Conservation (phyloP, 2,797 vertebrate species). For the Apogon hyalosoma region DNA sequence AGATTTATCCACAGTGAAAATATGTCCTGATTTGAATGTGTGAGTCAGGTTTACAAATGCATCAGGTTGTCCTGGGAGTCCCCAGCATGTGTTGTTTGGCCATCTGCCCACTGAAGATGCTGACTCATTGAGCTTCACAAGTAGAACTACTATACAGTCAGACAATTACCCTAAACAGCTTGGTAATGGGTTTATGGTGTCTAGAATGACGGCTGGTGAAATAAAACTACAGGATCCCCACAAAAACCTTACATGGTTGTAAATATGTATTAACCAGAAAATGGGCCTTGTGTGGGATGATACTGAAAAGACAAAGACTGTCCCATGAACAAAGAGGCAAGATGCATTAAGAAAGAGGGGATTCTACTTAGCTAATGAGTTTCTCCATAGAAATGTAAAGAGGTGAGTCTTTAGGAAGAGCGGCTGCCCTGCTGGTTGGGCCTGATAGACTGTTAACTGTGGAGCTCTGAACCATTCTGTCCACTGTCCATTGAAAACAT, state of each 20-base stretch:
- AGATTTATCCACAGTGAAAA: no score
- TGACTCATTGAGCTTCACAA: slow-evolving; percentile 78
- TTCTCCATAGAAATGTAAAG: slow-evolving; percentile 89
- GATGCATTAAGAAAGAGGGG: slow-evolving; percentile 88
- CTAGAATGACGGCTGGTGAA: slow-evolving; percentile 85
- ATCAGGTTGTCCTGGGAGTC: slow-evolving; percentile 72
- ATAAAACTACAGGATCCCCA: slow-evolving; percentile 93
- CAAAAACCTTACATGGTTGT: slow-evolving; percentile 90
- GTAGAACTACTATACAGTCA: slow-evolving; percentile 79
- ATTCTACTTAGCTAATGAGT: slow-evolving; percentile 93
- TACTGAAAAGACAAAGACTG: slow-evolving; percentile 89
- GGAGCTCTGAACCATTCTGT: slow-evolving; percentile 70
- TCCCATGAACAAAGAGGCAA: slow-evolving; percentile 85
- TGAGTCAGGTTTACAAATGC: slow-evolving; percentile 60
- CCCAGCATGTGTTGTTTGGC: slow-evolving; percentile 77
- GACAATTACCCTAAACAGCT: slow-evolving; percentile 87
- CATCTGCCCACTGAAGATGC: slow-evolving; percentile 84
- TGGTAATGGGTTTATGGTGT: slow-evolving; percentile 93
- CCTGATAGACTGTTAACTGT: slow-evolving; percentile 82
- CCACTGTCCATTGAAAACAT: slow-evolving; percentile 81
- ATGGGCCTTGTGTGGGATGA: slow-evolving; percentile 90
- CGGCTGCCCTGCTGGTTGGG: slow-evolving; percentile 68
- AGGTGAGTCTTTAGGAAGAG: slow-evolving; percentile 81
- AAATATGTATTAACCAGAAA: slow-evolving; percentile 98
- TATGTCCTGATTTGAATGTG: no score